Percentiles rank a stretch among this genome's conserved stretches.
phyloP scores from a whole-genome alignment of 1,140 invertebrate genomes.

The Drosophila rhopaloa region DNA sequence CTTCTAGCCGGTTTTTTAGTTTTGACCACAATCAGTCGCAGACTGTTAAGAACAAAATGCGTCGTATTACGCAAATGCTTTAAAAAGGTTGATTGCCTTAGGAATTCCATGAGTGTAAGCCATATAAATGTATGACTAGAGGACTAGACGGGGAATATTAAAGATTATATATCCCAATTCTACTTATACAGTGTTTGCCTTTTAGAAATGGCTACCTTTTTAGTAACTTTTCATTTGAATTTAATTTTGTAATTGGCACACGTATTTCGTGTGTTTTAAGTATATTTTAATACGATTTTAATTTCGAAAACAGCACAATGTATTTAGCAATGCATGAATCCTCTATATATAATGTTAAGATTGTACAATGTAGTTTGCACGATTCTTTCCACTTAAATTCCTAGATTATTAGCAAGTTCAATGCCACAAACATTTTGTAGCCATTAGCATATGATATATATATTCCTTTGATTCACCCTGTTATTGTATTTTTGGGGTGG shows the following conservation, averaged over 20 bases:
- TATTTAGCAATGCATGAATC: slow-evolving; percentile 12
- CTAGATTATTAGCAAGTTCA: slow-evolving; percentile 25
- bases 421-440: slow-evolving; percentile 19
- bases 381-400: slow-evolving; percentile 8
- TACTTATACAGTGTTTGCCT: background rate
- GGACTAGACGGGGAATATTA: slow-evolving; percentile 17
- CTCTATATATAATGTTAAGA: background rate
- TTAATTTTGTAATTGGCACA: background rate
- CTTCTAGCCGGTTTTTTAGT: slow-evolving; percentile 71
- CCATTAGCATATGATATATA: slow-evolving; percentile 13
- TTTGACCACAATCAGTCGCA: slow-evolving; percentile 57
- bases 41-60: slow-evolving; percentile 42
- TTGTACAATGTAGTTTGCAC: slow-evolving; percentile 16
- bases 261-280: background rate
- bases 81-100: slow-evolving; percentile 29
- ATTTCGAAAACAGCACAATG: slow-evolving; percentile 10
- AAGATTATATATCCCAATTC: background rate
- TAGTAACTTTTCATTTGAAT: background rate
- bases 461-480: slow-evolving; percentile 13
- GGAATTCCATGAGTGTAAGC: slow-evolving; percentile 26
- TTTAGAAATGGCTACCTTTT: background rate
- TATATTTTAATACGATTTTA: slow-evolving; percentile 6
- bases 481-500: background rate
- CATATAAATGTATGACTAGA: slow-evolving; percentile 3
- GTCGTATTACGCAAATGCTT: slow-evolving; percentile 60